Evolutionary conservation across 2,888 invertebrate species (phyloP).

Genomic region (Mactromeris polynyma): DNA sequence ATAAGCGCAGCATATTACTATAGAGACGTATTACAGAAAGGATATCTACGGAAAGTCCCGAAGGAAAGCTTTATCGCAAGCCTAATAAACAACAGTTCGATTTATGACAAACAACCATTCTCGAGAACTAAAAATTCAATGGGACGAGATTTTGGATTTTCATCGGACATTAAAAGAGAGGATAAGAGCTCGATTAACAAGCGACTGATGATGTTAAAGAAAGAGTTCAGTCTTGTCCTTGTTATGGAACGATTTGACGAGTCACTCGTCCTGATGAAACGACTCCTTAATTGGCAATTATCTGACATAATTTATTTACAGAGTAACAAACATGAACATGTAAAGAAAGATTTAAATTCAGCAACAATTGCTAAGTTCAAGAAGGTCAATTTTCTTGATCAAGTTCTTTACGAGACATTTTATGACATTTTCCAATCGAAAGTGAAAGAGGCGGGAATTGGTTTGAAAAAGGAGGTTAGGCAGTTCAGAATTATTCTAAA

Average conservation of each 20-base stretch:
- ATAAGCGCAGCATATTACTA: slow-evolving; percentile 50
- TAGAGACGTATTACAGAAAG: slow-evolving; percentile 23
- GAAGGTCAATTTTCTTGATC: slow-evolving; percentile 31
- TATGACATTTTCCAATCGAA: slow-evolving; percentile 24
- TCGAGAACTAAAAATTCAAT: slow-evolving; percentile 61
- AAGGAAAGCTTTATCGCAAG: slow-evolving; percentile 30
- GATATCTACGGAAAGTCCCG: slow-evolving; percentile 28
- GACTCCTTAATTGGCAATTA: slow-evolving; percentile 57
- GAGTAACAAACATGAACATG: slow-evolving; percentile 38
- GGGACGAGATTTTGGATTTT: slow-evolving; percentile 60
- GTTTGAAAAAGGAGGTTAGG: slow-evolving; percentile 30
- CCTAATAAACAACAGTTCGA: slow-evolving; percentile 34
- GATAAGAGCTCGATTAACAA: slow-evolving; percentile 27
- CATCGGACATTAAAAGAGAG: background rate
- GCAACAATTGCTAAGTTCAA: slow-evolving; percentile 5
- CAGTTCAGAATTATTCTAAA: slow-evolving; percentile 23
- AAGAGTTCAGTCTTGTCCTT: slow-evolving; percentile 50
- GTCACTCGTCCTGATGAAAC: slow-evolving; percentile 53
- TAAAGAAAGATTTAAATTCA: background rate
- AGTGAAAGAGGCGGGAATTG: slow-evolving; percentile 2
- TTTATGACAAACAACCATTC: slow-evolving; percentile 34
- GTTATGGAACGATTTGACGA: slow-evolving; percentile 62
- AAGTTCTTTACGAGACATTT: slow-evolving; percentile 42
- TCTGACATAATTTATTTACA: slow-evolving; percentile 58
- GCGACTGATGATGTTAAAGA: slow-evolving; percentile 31